Base-by-base conservation (phyloP, 2,797 vertebrate species). In the Prunella strophiata region DNA sequence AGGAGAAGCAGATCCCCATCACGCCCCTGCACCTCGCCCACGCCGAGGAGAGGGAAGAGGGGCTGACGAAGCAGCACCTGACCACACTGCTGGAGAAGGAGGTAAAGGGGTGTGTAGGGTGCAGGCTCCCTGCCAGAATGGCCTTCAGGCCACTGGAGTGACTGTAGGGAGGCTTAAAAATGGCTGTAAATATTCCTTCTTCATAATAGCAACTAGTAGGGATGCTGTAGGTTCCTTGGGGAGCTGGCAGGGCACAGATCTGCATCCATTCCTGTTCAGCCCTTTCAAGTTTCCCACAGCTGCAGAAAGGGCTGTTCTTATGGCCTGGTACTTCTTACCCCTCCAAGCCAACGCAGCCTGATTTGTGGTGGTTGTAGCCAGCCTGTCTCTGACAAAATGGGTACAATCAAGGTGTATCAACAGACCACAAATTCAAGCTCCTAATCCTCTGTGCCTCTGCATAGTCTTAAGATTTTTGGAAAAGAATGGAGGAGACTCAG, bases 1-100 rank as follows among this genome's bases (percentile, higher is more conserved):
- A 99, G 89, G 99, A 99, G 97, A 99, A 99, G 93, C 99, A 99
- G 97, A 98, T 99, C 88, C 99, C 99, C 93, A 99, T 99, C 51
- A 89, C 97, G 2, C 98, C 98, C 9, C 79, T 98, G 72, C 98
- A 98, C 72, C 94, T 98, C 3, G 36, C 97, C 57, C 95, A 98
- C 0, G 9, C 96, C 2, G 97, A 97, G 26, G 94, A 98, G 47
- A 84, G 43, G 12, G 90, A 96, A 0, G 98, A 98, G 68, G 97
- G 97, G 36, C 95, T 98, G 73, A 95, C 98, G 1, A 96, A 98
- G 12, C 98, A 98, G 17, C 99, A 99, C 88, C 98, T 99, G n/a
- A 98, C 98, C 57, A 97, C 97, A 0, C 96, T 98, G 82, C 98
- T 99, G 74, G 99, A 99, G 97, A 99, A 99, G 96, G 99, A 99